Evolutionary conservation across 2,797 vertebrate genomes (phyloP).

Genomic region (Pseudopleuronectes americanus): DNA sequence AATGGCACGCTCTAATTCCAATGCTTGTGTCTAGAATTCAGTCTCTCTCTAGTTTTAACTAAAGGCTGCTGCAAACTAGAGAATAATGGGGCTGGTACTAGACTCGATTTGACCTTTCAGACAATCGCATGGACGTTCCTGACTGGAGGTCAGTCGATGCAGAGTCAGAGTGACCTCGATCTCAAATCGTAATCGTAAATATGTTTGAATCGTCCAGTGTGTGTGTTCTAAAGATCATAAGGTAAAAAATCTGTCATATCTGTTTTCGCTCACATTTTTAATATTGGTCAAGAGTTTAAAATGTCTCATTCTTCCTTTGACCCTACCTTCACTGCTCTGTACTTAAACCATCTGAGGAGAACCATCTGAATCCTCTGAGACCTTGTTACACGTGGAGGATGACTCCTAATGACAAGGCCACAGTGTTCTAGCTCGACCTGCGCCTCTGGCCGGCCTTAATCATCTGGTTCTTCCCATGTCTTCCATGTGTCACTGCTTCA

Average conservation of each 20-base stretch:
- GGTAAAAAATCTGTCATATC: too few relatives aligned
- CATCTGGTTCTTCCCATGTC: conserved; percentile 51
- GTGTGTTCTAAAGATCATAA: too few relatives aligned
- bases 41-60: not conserved
- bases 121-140: too few relatives aligned
- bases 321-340: conserved; percentile 17
- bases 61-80: too few relatives aligned
- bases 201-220: too few relatives aligned
- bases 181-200: too few relatives aligned
- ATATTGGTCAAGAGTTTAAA: too few relatives aligned
- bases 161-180: too few relatives aligned
- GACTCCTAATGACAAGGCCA: conserved; percentile 52
- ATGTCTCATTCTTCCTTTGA: conserved; percentile 13
- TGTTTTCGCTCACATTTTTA: too few relatives aligned
- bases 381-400: conserved; percentile 38
- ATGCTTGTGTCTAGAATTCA: not conserved
- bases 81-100: not conserved
- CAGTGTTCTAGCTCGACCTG: conserved; percentile 37
- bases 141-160: too few relatives aligned
- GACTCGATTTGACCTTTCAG: too few relatives aligned
- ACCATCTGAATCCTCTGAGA: conserved; percentile 12
- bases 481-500: conserved; percentile 43
- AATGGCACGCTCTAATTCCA: conserved; percentile 14
- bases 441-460: conserved; percentile 44
- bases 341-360: conserved; percentile 27